A percentile compares a stretch with the other conserved stretches of the same genome.
Evolutionary conservation across 2,888 invertebrate species (phyloP).

Genomic region (Pegoplata infirma): DNA sequence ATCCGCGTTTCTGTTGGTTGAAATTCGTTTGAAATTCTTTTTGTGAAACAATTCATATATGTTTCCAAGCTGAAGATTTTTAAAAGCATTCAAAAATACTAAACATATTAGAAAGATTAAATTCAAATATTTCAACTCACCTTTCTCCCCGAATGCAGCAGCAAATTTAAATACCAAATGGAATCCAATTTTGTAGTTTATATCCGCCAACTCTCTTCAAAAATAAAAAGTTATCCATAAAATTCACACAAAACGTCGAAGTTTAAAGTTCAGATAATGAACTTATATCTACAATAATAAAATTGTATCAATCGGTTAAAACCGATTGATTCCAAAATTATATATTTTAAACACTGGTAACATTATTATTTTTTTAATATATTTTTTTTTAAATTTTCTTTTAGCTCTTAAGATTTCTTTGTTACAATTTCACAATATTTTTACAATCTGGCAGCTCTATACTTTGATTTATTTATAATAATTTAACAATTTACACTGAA

Average conservation of each 20-base stretch:
- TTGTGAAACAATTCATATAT: too few relatives aligned
- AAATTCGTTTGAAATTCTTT: too few relatives aligned
- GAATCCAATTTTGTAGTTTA: constrained; percentile 18
- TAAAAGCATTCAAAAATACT: too few relatives aligned
- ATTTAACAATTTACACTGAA: constrained; percentile 49
- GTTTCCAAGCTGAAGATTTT: too few relatives aligned
- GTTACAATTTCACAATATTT: too few relatives aligned
- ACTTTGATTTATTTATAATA: neutral
- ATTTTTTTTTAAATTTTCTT: constrained; percentile 2
- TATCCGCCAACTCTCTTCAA: neutral
- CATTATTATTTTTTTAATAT: neutral
- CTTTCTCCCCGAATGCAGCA: constrained; percentile 45
- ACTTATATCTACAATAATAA: too few relatives aligned
- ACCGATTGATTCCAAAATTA: neutral
- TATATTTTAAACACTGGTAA: neutral
- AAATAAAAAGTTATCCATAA: neutral
- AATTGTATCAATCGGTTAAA: too few relatives aligned
- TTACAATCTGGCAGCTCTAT: constrained; percentile 41
- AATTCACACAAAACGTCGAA: too few relatives aligned
- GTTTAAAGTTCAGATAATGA: too few relatives aligned
- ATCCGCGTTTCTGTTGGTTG: too few relatives aligned
- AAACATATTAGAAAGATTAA: too few relatives aligned
- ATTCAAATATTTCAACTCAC: constrained; percentile 15
- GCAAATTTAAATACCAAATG: constrained; percentile 11
- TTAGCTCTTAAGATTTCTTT: too few relatives aligned